phyloP scores from a whole-genome alignment of 2,888 invertebrate species.

The Eledona agricola region DNA sequence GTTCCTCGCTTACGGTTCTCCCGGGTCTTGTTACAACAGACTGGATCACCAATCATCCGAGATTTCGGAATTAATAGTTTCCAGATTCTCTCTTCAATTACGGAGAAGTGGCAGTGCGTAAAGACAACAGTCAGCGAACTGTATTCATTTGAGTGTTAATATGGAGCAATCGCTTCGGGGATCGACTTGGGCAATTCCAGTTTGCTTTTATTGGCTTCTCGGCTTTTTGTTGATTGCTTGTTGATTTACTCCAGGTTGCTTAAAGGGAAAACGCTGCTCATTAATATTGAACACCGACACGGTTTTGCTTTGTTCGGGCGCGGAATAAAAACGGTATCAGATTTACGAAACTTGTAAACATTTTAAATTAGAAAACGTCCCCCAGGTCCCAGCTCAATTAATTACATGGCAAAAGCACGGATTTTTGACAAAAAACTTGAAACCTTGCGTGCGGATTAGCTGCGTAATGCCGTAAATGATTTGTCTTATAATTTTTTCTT shows the following conservation, averaged over 20 bases:
- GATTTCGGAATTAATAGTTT: slow-evolving; percentile 30
- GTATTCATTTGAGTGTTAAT: slow-evolving; percentile 19
- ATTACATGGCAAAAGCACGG: too few species aligned
- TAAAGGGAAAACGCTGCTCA: too few species aligned
- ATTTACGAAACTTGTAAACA: too few species aligned
- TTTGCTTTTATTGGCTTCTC: slow-evolving; percentile 3
- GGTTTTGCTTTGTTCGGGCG: too few species aligned
- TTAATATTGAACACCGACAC: too few species aligned
- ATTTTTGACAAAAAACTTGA: too few species aligned
- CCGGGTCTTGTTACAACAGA: slow-evolving; percentile 43
- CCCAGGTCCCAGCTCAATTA: too few species aligned
- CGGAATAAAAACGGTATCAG: too few species aligned
- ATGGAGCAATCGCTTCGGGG: slow-evolving; percentile 6
- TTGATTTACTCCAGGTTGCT: slow-evolving; percentile 13
- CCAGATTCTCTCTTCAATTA: slow-evolving; percentile 25
- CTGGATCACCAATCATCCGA: slow-evolving; percentile 32
- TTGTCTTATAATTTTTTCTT: too few species aligned
- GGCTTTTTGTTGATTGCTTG: slow-evolving; percentile 20
- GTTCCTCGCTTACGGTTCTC: slow-evolving; percentile 43
- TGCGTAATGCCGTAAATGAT: too few species aligned
- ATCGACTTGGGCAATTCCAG: slow-evolving; percentile 10
- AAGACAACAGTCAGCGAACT: slow-evolving; percentile 12
- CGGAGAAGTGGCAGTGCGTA: slow-evolving; percentile 5
- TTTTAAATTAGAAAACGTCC: too few species aligned
- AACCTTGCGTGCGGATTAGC: too few species aligned